Evolutionary conservation across 1,140 invertebrate species (phyloP), one percentile per base, ranked within the genome.

Genomic region (Aphelinus atriplicis): DNA sequence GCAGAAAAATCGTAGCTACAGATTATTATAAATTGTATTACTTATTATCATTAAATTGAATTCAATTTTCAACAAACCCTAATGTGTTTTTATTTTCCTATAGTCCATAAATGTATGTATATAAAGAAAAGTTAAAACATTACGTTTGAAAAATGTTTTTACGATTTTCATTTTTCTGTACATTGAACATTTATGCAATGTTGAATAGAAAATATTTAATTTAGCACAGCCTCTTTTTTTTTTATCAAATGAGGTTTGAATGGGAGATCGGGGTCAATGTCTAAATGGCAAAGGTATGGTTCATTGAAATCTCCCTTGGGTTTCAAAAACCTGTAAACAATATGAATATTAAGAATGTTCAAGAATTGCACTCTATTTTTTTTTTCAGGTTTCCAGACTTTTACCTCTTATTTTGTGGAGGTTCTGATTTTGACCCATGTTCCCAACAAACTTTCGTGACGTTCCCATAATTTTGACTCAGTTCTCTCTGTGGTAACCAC

Each of bases 1-100:
- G 76, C 80, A 82, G 78, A 83, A 76, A 84, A 66, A 76, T 78
- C 82, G 77, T 84, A 82, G 76, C 70, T 83, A 77, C 73, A 76
- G 64, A 80, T 76, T n/a, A 76, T 66, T 78, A 77, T 76, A 66
- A 73, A 78, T 77, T 80, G 75, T 77, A 80, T 79, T 79, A 76
- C 79, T 78, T 75, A 77, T 75, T 79, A 78, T 72, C 64, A 77
- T 76, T 71, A 75, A 78, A 79, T 73, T 80, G 76, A 66, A 72
- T 69, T 77, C 73, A 79, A 77, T 79, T 51, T 76, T 71, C 58
- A 26, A 62, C 9, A 63, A 62, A 26, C 26, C 26, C 26, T 26
- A 26, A 26, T 26, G 26, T 26, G 26, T 26, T 26, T 26, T 26
- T 26, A 26, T 26, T 26, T 26, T 26, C 26, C 26, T 26, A 26